Conservation (phyloP, 2,888 invertebrate species). For the Dastarcus helophoroides region DNA sequence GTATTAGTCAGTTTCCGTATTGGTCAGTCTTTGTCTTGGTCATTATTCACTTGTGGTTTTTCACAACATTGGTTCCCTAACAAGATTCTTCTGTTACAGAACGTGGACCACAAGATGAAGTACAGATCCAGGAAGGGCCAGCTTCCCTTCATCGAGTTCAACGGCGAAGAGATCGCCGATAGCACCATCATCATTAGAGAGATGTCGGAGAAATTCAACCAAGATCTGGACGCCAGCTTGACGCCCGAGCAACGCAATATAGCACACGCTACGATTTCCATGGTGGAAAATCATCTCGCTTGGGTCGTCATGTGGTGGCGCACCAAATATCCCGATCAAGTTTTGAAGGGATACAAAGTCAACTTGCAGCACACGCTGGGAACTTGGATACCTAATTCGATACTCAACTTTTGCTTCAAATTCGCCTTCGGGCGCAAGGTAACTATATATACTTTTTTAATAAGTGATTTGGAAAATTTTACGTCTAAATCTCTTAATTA, state of each 20-base stretch:
- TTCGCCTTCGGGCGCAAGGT: constrained; percentile 79
- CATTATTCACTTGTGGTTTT: too few species aligned
- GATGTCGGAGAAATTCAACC: constrained; percentile 68
- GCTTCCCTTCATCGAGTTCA: constrained; percentile 87
- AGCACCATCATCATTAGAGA: constrained; percentile 84
- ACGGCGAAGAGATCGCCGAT: constrained; percentile 90
- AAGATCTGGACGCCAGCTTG: constrained; percentile 73
- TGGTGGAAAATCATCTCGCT: constrained; percentile 88
- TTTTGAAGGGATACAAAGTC: constrained; percentile 83
- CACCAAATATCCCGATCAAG: constrained; percentile 80
- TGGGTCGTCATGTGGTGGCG: constrained; percentile 92
- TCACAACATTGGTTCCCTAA: too few species aligned
- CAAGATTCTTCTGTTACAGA: constrained; percentile 55
- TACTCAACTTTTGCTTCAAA: constrained; percentile 85
- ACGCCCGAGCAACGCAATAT: constrained; percentile 77
- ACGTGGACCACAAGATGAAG: constrained; percentile 89
- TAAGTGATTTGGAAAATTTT: too few species aligned
- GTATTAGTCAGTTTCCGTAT: too few species aligned
- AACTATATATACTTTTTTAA: too few species aligned
- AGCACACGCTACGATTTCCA: constrained; percentile 84
- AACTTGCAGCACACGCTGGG: constrained; percentile 82
- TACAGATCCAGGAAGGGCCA: constrained; percentile 90
- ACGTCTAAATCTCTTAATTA: too few species aligned
- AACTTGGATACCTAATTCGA: constrained; percentile 74
- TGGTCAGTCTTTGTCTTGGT: too few species aligned